Conservation (phyloP, 1,140 invertebrate genomes). For the Drosophila hydei region DNA sequence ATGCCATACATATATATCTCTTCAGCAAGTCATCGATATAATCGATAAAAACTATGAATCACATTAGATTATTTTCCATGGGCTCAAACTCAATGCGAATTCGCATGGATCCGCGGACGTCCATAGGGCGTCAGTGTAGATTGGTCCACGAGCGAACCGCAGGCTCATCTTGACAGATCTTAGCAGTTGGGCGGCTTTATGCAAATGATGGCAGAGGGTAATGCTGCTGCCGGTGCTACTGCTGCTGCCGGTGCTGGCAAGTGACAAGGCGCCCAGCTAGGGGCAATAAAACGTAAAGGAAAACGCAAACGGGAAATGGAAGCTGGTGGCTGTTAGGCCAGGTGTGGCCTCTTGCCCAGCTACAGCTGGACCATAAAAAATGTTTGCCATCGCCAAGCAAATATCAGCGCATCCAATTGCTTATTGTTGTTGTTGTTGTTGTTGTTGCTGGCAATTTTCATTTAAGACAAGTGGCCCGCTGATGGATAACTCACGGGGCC, state of each 20-base stretch:
- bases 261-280: constrained; percentile 24
- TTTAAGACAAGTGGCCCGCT: constrained; percentile 56
- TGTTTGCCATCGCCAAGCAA: constrained; percentile 29
- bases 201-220: constrained; percentile 36
- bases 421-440: constrained; percentile 2
- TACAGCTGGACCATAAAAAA: constrained; percentile 19
- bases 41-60: no score
- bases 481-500: constrained; percentile 62
- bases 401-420: constrained; percentile 37
- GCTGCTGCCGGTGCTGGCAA: constrained; percentile 4
- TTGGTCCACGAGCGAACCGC: constrained; percentile 6
- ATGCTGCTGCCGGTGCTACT: background rate
- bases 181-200: constrained; percentile 18
- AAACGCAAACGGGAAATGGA: constrained; percentile 11
- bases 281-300: constrained; percentile 31
- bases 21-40: background rate
- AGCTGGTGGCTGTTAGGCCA: background rate
- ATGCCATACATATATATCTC: background rate
- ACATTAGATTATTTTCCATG: background rate
- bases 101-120: background rate
- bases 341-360: constrained; percentile 13
- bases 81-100: background rate
- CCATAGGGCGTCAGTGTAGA: background rate
- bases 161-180: constrained; percentile 31
- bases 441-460: constrained; percentile 49